Conservation (phyloP, 2,888 invertebrate genomes). For the Mylabris sibirica region DNA sequence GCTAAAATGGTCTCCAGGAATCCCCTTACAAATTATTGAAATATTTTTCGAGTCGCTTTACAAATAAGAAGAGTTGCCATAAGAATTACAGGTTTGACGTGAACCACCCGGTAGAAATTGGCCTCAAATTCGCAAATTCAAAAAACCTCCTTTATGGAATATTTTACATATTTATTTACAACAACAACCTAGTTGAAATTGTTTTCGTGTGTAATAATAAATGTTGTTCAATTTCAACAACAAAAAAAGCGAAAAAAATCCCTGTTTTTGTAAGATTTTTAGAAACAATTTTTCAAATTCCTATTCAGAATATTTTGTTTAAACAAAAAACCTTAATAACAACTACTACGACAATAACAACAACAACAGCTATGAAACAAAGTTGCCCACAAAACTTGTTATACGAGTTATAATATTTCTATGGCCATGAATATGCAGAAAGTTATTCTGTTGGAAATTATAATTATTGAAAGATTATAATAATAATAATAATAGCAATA, state of each 20-base stretch:
- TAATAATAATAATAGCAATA: constrained; percentile 1
- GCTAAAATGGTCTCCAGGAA: no score
- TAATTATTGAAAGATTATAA: constrained; percentile 36
- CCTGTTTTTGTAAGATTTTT: neutral
- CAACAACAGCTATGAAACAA: constrained; percentile 10
- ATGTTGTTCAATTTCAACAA: no score
- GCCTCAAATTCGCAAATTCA: neutral
- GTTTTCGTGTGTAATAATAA: no score
- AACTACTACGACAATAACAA: neutral
- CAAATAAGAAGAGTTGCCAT: no score
- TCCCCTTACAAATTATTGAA: no score
- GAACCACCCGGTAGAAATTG: no score
- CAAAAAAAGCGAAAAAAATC: no score
- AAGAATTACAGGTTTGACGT: no score
- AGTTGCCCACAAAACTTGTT: constrained; percentile 50
- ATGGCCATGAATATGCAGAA: constrained; percentile 53
- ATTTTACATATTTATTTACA: no score
- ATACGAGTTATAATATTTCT: constrained; percentile 50
- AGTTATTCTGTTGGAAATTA: constrained; percentile 38
- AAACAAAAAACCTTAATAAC: constrained; percentile 1
- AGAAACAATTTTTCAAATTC: neutral
- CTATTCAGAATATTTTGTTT: neutral
- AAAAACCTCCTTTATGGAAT: no score
- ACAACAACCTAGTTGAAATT: no score
- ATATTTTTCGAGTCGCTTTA: no score